Base-by-base conservation (phyloP, 2,888 invertebrate species). In the Herminia tarsipennalis region DNA sequence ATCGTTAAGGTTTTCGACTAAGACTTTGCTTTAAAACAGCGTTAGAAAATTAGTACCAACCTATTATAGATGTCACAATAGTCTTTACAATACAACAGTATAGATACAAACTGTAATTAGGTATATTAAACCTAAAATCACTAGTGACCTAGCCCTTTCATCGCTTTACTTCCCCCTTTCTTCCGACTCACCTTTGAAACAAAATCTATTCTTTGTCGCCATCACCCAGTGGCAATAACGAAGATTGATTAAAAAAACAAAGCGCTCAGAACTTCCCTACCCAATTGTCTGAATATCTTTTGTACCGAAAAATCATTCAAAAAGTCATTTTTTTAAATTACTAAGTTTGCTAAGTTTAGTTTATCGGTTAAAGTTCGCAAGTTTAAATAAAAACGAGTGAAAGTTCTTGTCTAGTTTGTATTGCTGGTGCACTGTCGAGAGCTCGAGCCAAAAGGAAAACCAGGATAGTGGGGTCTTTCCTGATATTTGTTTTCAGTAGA, bases 311-410 rank as follows among this genome's bases (percentile, higher is more conserved):
- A 38, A 13, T 18, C 41, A 57, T 32, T 40, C 10, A 28, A 24
- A 53, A 37, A 46, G 50, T 45, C 55, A n/a, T 45, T 55, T 34
- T 39, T 50, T 63, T 40, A 57, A 57, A 57, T 41, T 39, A 57
- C 44, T 35, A 21, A 60, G 46, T 63, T 54, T 20, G 14, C 13
- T 17, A 44, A 63, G 59, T n/a, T n/a, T n/a, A n/a, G n/a, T 63
- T 47, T 47, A 63, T 58, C 13, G 41, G 38, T 32, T 43, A 28
- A 51, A 59, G 47, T 62, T 59, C 17, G 25, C 3, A 24, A 32
- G 34, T 55, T 42, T 20, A 18, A 44, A 51, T 48, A 46, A 55
- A 55, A 51, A 41, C 21, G 29, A 40, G 10, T 33, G 29, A 21
- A 32, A 41, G 32, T 20, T 49, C 13, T 18, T 55, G 36, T 55